Evolutionary conservation across 2,797 vertebrate species (phyloP).

Genomic region (Mormyrops boulengeri): DNA sequence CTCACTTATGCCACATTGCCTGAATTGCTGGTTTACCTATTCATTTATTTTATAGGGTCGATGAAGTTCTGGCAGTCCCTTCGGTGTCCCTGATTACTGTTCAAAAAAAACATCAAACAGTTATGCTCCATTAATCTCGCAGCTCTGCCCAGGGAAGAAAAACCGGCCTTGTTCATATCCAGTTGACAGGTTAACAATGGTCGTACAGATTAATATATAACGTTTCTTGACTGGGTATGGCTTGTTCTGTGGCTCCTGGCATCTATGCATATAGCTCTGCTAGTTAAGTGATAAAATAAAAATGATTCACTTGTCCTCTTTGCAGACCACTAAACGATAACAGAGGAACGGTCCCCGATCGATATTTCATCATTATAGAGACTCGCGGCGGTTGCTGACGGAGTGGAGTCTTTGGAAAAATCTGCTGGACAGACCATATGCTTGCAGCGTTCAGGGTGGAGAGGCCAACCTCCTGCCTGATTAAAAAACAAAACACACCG

Average conservation of each 20-base stretch:
- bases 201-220: not conserved
- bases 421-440: not conserved
- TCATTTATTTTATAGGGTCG: not conserved
- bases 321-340: not conserved
- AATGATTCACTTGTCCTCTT: not conserved
- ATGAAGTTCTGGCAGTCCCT: not conserved
- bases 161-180: not conserved
- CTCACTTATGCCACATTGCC: not conserved
- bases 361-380: not conserved
- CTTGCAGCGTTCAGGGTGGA: not conserved
- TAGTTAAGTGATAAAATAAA: not conserved
- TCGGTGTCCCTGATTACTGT: not conserved
- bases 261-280: not conserved
- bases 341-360: not conserved
- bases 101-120: not conserved
- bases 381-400: not conserved
- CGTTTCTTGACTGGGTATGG: not conserved
- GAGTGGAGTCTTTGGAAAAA: not conserved
- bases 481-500: not conserved
- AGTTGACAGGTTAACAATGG: not conserved
- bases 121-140: not conserved
- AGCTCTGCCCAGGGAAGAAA: not conserved
- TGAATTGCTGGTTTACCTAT: not conserved
- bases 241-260: not conserved
- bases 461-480: not conserved